Base-by-base conservation (phyloP, 2,888 invertebrate species). In the Dendrolimus houi region DNA sequence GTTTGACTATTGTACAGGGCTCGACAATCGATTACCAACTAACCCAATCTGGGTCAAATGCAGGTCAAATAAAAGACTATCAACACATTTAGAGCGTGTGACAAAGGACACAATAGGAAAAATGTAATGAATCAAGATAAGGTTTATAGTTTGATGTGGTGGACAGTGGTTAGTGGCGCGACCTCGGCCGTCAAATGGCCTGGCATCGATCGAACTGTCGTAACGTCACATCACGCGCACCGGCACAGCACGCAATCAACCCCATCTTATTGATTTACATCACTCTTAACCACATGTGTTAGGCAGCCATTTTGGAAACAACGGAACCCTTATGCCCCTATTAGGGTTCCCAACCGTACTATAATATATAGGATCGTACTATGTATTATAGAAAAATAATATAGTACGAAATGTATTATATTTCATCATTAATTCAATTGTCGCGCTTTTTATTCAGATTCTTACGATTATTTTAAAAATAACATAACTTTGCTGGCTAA, bases 171-270 rank as follows among this genome's bases (percentile, higher is more conserved):
- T 12, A 47, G 47, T 76, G 69, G 81, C 77, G 70, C 88, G 87
- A 87, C 89, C 88, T 89, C 89, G 87, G 88, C 88, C 88, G 81
- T 86, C 89, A 88, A 88, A 87, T 78, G 74, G 72, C 75, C 74
- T 68, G 73, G 66, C 78, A 87, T 87, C 89, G 89, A 88, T 89
- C 83, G 85, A 63, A 72, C 68, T 29, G 6, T 29, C 77, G 75
- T 73, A 77, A 77, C 66, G 73, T 74, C 69, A 74, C 79, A 81
- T 79, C 85, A 83, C 79, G 79, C 77, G 76, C 74, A 62, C 63
- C 63, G 68, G 66, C 63, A 60, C 63, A 66, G 41, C 82, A 83
- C 81, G 83, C 81, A 68, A 80, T 68, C 70, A 71, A 71, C 52
- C 55, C 56, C 60, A 63, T 47, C 47, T 47, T 47, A 47, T 47